Evolutionary conservation across 2,113 vertebrate species (phyloP), one percentile per base, ranked within the genome.

Genomic region (Chionomys nivalis): DNA sequence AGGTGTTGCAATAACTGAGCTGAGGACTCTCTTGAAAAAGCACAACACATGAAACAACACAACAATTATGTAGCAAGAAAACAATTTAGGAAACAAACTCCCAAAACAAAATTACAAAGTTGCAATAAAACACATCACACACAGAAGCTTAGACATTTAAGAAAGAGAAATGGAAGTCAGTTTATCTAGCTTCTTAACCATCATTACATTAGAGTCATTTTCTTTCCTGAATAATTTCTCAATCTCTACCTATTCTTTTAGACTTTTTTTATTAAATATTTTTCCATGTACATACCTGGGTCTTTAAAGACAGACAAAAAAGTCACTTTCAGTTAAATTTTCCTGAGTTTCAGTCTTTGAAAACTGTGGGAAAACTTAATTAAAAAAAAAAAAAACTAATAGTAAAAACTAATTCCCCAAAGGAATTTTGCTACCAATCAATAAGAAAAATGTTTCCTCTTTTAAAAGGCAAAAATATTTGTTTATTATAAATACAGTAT

Each of bases 401-500:
- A 81, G 26, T 13, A 76, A 95, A 94, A 85, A 77, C 23, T 82
- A 88, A 95, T 93, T 94, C 63, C 79, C 36, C 52, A 90, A 94
- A 94, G 14, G 91, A 58, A 90, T 44, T 49, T 89, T 77, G 65
- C 11, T 63, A 86, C 26, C 52, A 87, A 83, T 93, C 49, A 61
- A 61, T 42, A n/a, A 39, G 47, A 73, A 95, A 95, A 49, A 95
- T 44, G 76, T 23, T 42, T 68, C 33, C 24, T 49, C 79, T 82
- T 73, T 90, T 92, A 55, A 96, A 94, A 47, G 1, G 31, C 52
- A 94, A 10, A 92, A 90, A 79, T 55, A 17, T 12, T 58, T 58
- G 55, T 58, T 58, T 58, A 21, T 58, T 58, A 58, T 58, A 3
- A 58, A 58, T 58, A 58, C 55, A 58, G 55, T 58, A 58, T 58